Base-by-base conservation (phyloP, 2,888 invertebrate species). In the Nowickia ferox region DNA sequence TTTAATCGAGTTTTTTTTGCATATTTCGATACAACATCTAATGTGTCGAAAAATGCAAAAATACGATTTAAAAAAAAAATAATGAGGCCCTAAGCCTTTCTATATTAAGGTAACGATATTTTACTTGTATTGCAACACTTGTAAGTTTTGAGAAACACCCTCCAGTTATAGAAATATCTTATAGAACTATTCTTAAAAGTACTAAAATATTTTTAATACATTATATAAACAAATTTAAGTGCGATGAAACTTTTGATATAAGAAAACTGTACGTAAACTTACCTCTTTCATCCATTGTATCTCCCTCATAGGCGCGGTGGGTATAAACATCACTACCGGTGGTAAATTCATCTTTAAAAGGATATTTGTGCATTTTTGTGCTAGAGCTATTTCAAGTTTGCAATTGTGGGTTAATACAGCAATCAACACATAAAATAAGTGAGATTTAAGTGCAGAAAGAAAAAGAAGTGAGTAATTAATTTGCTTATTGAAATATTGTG, bases 241-340 rank as follows among this genome's bases (percentile, higher is more conserved):
- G 19, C 53, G 61, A 61, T 17, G 51, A 51, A 13, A 53, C 1
- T 13, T 53, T 19, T 19, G 9, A 53, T 46, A 4, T 3, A n/a
- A 55, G 19, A 63, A 44, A 53, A 53, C 59, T 22, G 17, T 30
- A 30, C 6, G 30, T 30, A 6, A 0, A 90, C 91, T 91, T 89
- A 91, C 91, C 91, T 89, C 91, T 89, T 46, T 91, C 92, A n/a
- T 91, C 90, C 89, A 90, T 89, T 42, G 88, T 88, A 69, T 88
- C 88, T 55, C 88, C 90, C 10, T 89, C 87, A 80, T 90, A 89
- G 80, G 89, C 89, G 87, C 89, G 89, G 89, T 84, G 91, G 89
- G 90, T 89, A 87, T 89, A 88, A 51, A 90, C 89, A 86, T 91
- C 92, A 85, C 89, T 90, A 87, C 92, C 91, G 89, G 89, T 89